Base-by-base conservation (phyloP, 2,888 invertebrate genomes). In the Myopa testacea region DNA sequence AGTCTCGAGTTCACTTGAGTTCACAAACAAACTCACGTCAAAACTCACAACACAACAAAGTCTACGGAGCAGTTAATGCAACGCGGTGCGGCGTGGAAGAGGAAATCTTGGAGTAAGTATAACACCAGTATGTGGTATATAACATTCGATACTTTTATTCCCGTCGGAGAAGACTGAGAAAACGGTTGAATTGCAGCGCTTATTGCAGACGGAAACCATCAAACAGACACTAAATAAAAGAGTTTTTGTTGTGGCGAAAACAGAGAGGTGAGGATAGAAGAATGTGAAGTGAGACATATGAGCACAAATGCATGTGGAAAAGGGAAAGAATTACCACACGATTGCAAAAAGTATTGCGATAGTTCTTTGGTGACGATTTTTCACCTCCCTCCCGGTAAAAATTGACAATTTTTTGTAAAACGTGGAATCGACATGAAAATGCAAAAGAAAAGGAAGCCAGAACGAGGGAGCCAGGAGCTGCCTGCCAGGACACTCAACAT, bases 141-240 rank as follows among this genome's bases (percentile, higher is more conserved):
- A 70, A 65, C 76, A 76, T 78, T 76, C 76, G 70, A 74, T 74
- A 65, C 76, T 76, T 74, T 78, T 76, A 73, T 69, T 72, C 37
- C 67, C 26, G 26, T 26, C 26, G 26, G 26, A 26, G 26, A 26
- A 26, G 26, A 76, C 58, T 58, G 71, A 76, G 71, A 76, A 40
- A 14, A 40, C 40, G 19, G 16, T 16, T n/a, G 68, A 40, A 40
- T 68, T 37, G 19, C 34, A 65, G 63, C 34, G 14, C 38, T 65
- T 34, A 34, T 37, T 65, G 63, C 63, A 65, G 38, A 6, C 58
- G 14, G 12, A 14, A 71, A 71, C 58, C 26, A 26, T 26, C 26
- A 26, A 26, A 26, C 26, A 26, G 26, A 26, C 26, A 26, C 26
- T 26, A 26, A 26, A 26, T 26, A 26, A 26, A 26, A 26, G 26